phyloP scores from a whole-genome alignment of 1,140 invertebrate genomes.

The Drusus annulatus region DNA sequence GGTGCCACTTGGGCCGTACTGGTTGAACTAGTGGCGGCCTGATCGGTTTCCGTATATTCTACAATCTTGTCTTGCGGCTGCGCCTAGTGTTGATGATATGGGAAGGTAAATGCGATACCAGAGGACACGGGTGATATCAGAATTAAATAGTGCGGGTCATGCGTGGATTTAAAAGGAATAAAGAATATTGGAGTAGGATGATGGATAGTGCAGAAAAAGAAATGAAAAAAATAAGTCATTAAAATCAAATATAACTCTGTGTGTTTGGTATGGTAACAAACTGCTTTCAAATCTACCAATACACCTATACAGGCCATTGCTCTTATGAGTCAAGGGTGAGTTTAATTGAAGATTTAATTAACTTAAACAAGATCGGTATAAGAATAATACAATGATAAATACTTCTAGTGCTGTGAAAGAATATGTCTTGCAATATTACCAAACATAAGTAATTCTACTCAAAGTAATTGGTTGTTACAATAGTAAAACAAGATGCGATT shows the following conservation, averaged over 20 bases:
- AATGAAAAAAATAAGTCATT: conserved; percentile 47
- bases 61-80: conserved; percentile 49
- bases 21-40: not conserved
- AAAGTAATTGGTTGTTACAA: too few relatives aligned
- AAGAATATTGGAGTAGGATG: conserved; percentile 23
- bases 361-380: too few relatives aligned
- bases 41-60: conserved; percentile 45
- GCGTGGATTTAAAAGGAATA: conserved; percentile 32
- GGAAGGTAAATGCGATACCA: conserved; percentile 43
- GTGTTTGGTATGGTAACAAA: too few relatives aligned
- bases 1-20: not conserved
- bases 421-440: too few relatives aligned
- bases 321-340: too few relatives aligned
- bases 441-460: too few relatives aligned
- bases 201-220: conserved; percentile 46
- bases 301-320: too few relatives aligned
- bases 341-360: too few relatives aligned
- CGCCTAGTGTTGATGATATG: conserved; percentile 52
- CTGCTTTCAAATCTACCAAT: too few relatives aligned
- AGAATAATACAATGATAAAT: not conserved
- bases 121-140: conserved; percentile 39
- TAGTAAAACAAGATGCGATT: too few relatives aligned
- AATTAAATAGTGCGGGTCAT: conserved; percentile 48
- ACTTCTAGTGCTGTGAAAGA: too few relatives aligned
- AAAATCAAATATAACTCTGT: not conserved